Base-by-base conservation (phyloP, 2,113 vertebrate genomes). In the Panthera tigris region DNA sequence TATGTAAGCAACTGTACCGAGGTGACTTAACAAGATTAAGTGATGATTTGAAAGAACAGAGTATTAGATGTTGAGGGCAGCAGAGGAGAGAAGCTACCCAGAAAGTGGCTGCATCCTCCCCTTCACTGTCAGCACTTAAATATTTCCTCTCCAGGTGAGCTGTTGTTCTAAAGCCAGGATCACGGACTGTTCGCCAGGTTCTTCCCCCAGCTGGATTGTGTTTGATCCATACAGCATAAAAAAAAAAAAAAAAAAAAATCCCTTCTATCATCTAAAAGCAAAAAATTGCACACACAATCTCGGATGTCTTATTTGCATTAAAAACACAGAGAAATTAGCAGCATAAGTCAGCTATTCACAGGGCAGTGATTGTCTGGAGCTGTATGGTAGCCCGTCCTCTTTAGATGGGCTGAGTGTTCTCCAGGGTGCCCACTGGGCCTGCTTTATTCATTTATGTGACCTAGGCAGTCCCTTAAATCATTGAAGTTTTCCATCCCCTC, bases 321-420 rank as follows among this genome's bases (percentile, higher is more conserved):
- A 82, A 89, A 89, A 52, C 13, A 52, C 4, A 33, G n/a, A 50
- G 4, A 0, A n/a, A 12, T 33, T 12, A 7, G 69, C 23, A 74
- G 1, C 55, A 25, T 25, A 21, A 31, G 13, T 4, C 48, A 82
- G 36, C 7, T 55, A 84, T n/a, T 18, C 19, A 15, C 76, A 9
- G 0, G 7, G 18, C 7, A 25, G 73, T 50, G 25, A 31, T 39
- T 39, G 9, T n/a, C n/a, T 63, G n/a, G 27, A 92, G 19, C 18
- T 18, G 2, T 1, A 3, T 19, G 9, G 9, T 31, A 8, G 14
- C 33, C n/a, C 29, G 4, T 45, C 36, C 4, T 66, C 4, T 63
- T 69, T 52, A 73, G 29, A 36, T 33, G 48, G 39, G 5, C 25
- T 65, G 36, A 29, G 8, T 36, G 12, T 29, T 69, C 19, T 76